Base-by-base conservation (phyloP, 1,140 invertebrate species). In the Alviniconcha marisindica region DNA sequence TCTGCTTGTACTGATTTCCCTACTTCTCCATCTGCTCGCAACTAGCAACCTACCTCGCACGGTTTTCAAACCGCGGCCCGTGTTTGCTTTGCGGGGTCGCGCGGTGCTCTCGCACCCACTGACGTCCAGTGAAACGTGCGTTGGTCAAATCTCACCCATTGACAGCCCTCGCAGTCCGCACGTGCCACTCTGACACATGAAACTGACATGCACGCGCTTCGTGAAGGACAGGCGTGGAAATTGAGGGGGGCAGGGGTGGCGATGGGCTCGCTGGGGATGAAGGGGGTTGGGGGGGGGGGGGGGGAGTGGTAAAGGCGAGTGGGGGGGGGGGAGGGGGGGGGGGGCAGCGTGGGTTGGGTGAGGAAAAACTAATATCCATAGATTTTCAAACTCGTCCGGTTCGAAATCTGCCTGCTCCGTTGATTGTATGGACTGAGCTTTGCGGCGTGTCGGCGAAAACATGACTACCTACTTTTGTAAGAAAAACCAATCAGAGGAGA, bases 161-260 rank as follows among this genome's bases (percentile, higher is more conserved):
- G 60, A 63, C 60, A 63, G 24, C 21, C 10, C 21, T 24, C 24
- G 28, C 24, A 24, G 60, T 7, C 60, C 24, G 28, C 7, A 31
- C 60, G 60, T 31, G 28, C 60, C 24, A 5, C 21, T 7, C 24
- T 63, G 60, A 63, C 60, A 63, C 60, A n/a, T 63, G 60, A 63
- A 63, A 63, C 60, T 63, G 60, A 63, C 60, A 63, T 63, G 60
- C 60, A 63, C 60, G 60, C 60, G 60, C 60, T 24, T 31, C 21
- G 10, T n/a, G 60, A 63, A 12, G 10, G 60, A 63, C 60, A 63
- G 60, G 60, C 60, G 28, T 24, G 21, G 7, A 63, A 31, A 63
- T 63, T 24, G 28, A 31, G 24, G 21, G 24, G 60, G 24, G 60
- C 7, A 31, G 28, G 21, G 60, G 60, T 7, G 60, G 60, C 10